Percentiles rank a stretch among this genome's conserved stretches.
phyloP scores from a whole-genome alignment of 2,113 vertebrate species.

The Pteronura brasiliensis region DNA sequence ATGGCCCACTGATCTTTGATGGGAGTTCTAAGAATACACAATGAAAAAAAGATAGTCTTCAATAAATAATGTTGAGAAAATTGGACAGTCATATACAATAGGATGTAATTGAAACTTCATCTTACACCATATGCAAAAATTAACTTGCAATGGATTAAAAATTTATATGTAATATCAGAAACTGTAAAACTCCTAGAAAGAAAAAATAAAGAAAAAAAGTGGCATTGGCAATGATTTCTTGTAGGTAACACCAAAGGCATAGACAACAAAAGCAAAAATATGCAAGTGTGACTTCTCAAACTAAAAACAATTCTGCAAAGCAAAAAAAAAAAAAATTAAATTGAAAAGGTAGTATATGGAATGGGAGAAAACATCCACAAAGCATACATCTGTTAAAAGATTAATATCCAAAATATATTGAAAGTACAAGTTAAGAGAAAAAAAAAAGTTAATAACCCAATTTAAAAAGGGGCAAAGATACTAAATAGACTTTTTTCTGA shows the following conservation, averaged over 20 bases:
- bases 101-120: neutral
- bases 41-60: neutral
- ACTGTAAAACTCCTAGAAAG: neutral
- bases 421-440: neutral
- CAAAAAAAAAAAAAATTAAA: neutral
- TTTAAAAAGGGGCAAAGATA: neutral
- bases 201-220: neutral
- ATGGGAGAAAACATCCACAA: neutral
- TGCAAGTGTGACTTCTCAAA: neutral
- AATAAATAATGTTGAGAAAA: neutral
- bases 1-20: neutral
- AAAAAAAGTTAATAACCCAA: neutral
- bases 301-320: neutral
- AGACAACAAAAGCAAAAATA: neutral
- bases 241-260: neutral
- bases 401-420: neutral
- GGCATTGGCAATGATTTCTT: neutral
- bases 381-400: neutral
- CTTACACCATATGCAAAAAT: neutral
- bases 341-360: neutral
- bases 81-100: neutral
- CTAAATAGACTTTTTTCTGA: neutral
- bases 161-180: neutral
- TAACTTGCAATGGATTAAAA: neutral
- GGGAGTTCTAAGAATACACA: neutral